Evolutionary conservation across 2,797 vertebrate species (phyloP).

Genomic region (Chiropotes sagulatus): DNA sequence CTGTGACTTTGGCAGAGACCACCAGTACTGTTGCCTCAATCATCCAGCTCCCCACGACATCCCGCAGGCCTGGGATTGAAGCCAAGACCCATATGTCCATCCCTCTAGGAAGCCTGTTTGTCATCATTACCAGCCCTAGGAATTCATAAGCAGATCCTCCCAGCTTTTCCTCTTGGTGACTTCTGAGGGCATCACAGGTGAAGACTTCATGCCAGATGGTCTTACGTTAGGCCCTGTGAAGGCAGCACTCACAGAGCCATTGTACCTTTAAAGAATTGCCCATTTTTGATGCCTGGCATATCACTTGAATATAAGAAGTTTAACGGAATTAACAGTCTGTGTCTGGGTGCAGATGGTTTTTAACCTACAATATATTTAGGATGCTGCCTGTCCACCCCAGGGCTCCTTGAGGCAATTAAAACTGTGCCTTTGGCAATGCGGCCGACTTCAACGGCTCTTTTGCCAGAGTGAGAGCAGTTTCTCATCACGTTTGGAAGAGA

Average conservation of each 20-base stretch:
- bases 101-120: constrained; percentile 41
- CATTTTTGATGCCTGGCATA: constrained; percentile 29
- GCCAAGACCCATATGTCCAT: not conserved
- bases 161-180: not conserved
- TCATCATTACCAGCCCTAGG: not conserved
- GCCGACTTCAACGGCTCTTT: not conserved
- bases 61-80: not conserved
- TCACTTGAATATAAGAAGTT: not conserved
- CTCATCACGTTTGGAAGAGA: not conserved
- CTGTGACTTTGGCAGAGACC: not conserved
- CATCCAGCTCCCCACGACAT: constrained; percentile 5
- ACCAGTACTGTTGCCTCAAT: constrained; percentile 43
- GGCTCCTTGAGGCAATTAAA: constrained; percentile 44
- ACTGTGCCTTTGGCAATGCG: not conserved
- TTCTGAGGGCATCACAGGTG: not conserved
- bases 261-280: constrained; percentile 40
- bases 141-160: not conserved
- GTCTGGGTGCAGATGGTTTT: constrained; percentile 26
- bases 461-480: not conserved
- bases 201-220: constrained; percentile 48
- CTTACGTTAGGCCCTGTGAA: constrained; percentile 8
- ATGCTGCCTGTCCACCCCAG: not conserved
- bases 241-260: not conserved
- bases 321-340: constrained; percentile 32
- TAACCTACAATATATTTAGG: constrained; percentile 52